Evolutionary conservation across 1,140 invertebrate genomes (phyloP).

Genomic region (Eupeodes corollae): DNA sequence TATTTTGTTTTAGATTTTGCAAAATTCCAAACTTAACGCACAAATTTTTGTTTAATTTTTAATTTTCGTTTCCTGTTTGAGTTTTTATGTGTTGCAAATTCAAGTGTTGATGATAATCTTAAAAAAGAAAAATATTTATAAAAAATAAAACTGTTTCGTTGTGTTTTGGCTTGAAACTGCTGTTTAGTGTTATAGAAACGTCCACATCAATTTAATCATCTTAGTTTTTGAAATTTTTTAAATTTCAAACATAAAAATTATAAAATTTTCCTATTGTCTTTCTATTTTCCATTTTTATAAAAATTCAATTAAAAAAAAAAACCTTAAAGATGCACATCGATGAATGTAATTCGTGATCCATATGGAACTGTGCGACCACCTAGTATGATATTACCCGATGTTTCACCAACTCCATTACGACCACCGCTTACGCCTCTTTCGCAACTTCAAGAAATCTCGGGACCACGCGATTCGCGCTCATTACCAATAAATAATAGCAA

Average conservation of each 20-base stretch:
- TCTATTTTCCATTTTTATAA: not conserved
- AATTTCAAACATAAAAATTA: too few relatives aligned
- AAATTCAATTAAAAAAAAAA: not conserved
- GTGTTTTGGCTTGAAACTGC: too few relatives aligned
- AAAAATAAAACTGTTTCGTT: too few relatives aligned
- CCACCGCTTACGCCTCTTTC: constrained; percentile 26
- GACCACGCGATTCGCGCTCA: constrained; percentile 42
- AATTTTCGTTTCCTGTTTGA: too few relatives aligned
- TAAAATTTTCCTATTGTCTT: not conserved
- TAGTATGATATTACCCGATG: constrained; percentile 33
- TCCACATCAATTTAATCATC: not conserved
- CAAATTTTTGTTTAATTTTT: too few relatives aligned
- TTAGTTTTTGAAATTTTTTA: too few relatives aligned
- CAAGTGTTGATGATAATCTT: too few relatives aligned
- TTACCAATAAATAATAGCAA: constrained; percentile 39
- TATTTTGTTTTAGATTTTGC: too few relatives aligned
- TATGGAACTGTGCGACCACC: constrained; percentile 39
- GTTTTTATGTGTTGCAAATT: too few relatives aligned
- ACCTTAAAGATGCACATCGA: constrained; percentile 55
- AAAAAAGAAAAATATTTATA: too few relatives aligned
- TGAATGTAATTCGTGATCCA: constrained; percentile 68
- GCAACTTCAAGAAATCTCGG: constrained; percentile 31
- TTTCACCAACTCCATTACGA: constrained; percentile 32
- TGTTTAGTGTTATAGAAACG: too few relatives aligned
- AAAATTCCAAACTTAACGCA: too few relatives aligned